Evolutionary conservation across 2,113 vertebrate genomes (phyloP), one percentile per base, ranked within the genome.

Genomic region (Neoarius graeffei): DNA sequence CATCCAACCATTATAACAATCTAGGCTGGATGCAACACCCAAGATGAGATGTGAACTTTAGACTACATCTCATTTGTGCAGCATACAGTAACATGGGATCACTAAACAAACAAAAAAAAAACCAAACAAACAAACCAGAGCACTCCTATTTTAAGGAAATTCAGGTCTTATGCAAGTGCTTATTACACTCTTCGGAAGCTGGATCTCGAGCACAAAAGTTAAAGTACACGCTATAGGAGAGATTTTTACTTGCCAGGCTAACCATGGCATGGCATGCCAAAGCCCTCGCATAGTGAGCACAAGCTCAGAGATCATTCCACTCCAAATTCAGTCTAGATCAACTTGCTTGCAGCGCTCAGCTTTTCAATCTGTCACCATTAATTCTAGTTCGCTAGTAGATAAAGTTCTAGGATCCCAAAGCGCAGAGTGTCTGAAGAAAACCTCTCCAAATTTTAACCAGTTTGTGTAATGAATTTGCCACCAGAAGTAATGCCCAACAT

Each of bases 321-420:
- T 54, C 74, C 71, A 81, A 23, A 30, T 67, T 89, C 85, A 80
- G 82, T n/a, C 42, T 88, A 88, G 89, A 92, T 89, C 85, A 81
- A 90, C 86, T 66, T 80, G 82, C 80, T 69, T 56, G 77, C 42
- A 85, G 90, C 83, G 90, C 69, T 85, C 87, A 90, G 90, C 87
- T 60, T 90, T 88, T 91, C 83, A 90, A 88, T 82, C 89, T 27
- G 91, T 93, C 91, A 90, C 88, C 76, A 83, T 90, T 90, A 90
- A 93, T 91, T 88, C 87, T 35, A 66, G 87, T 91, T 73, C 86
- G 86, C 67, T 89, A 92, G 17, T 25, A 87, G 79, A 93, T 90
- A 89, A 91, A 89, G 50, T 54, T 91, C 73, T 59, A 74, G 79
- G 25, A 54, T 85, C 85, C 90, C 76, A 89, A 64, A 85, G 91